Percentiles rank a stretch among this genome's conserved stretches.
Conservation (phyloP, 2,888 invertebrate genomes). For the Nephrotoma guestfalica region DNA sequence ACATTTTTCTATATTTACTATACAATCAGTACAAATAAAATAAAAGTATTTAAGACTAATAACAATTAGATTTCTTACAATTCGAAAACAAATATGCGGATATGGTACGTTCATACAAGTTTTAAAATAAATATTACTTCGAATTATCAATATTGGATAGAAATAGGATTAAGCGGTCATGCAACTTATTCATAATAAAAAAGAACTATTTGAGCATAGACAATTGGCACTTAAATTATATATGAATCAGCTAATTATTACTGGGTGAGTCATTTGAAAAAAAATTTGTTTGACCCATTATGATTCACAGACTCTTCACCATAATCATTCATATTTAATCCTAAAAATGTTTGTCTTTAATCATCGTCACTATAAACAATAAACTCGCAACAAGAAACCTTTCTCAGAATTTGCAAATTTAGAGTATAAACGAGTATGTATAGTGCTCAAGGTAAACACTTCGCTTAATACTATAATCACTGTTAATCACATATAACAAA, state of each 20-base stretch:
- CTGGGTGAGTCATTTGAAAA: not conserved
- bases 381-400: not conserved
- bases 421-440: not conserved
- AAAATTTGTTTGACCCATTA: not conserved
- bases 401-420: not conserved
- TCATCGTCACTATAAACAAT: too few species aligned
- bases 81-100: not conserved
- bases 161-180: too few species aligned
- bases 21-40: not conserved
- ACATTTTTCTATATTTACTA: not conserved
- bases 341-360: not conserved
- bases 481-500: not conserved
- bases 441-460: not conserved
- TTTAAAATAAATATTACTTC: not conserved
- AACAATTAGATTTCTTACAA: not conserved
- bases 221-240: not conserved
- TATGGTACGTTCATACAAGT: not conserved
- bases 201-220: not conserved
- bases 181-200: too few species aligned
- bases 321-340: not conserved
- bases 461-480: not conserved
- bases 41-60: not conserved
- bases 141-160: not conserved
- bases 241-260: not conserved
- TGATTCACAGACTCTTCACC: not conserved